Percentiles rank a stretch among this genome's conserved stretches.
Evolutionary conservation across 2,113 vertebrate genomes (phyloP).

Genomic region (Oreochromis niloticus): DNA sequence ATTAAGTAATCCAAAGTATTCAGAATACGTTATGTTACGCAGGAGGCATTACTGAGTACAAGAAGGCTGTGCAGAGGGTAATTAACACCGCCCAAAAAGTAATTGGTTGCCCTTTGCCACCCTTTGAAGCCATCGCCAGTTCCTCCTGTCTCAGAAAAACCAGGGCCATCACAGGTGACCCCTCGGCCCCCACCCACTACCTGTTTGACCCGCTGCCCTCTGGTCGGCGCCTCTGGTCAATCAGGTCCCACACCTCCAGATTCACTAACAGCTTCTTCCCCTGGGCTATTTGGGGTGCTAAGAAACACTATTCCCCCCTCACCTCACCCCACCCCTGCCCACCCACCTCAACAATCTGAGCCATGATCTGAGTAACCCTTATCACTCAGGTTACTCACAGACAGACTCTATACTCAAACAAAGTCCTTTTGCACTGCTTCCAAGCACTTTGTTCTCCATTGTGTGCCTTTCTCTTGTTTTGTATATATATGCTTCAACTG

Average conservation of each 20-base stretch:
- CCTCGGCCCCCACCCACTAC: background rate
- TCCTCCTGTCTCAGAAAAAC: background rate
- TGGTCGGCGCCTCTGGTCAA: background rate
- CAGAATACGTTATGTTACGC: background rate
- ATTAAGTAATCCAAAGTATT: too few relatives aligned
- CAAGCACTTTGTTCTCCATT: background rate
- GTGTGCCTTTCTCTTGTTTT: background rate
- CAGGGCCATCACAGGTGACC: background rate
- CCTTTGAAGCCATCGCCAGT: background rate
- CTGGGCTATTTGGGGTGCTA: background rate
- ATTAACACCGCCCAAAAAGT: background rate
- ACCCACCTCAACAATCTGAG: background rate
- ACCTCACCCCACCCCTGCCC: background rate
- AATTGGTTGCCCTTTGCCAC: background rate
- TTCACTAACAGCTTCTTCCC: background rate
- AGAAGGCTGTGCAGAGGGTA: fast-evolving
- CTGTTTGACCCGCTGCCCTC: background rate
- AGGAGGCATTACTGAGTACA: background rate
- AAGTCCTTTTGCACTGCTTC: background rate
- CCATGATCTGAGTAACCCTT: background rate
- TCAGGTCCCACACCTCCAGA: background rate
- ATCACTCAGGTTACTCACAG: background rate
- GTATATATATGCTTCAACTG: background rate
- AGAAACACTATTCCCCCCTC: background rate
- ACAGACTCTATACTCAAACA: background rate